These are phyloP conservation scores for Eremophila alpestris DNA, from an alignment of 2,797 vertebrate genomes.

Conservation along the genomic window DNA sequence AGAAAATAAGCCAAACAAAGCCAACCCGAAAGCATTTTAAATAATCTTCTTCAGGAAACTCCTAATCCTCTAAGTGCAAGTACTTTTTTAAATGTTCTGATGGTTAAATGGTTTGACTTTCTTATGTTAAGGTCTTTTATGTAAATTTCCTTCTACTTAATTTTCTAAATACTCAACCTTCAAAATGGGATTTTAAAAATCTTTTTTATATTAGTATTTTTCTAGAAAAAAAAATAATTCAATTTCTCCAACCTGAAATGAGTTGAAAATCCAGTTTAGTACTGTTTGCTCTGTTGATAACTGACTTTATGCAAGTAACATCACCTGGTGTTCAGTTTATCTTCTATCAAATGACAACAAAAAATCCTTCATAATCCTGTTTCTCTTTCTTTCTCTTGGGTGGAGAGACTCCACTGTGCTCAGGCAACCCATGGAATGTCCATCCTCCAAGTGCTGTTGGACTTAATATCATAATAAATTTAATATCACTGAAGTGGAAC, in stretches of 20 bases:
- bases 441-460: not conserved
- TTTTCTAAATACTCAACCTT: not conserved
- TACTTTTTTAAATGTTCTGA: not conserved
- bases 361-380: not conserved
- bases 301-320: not conserved
- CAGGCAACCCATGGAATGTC: not conserved
- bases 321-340: not conserved
- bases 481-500: not conserved
- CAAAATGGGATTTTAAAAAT: not conserved
- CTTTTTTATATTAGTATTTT: not conserved
- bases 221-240: not conserved
- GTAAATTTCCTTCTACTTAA: not conserved
- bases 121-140: not conserved
- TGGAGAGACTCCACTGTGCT: not conserved
- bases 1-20: rapidly evolving
- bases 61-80: not conserved
- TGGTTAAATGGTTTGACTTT: not conserved
- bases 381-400: not conserved
- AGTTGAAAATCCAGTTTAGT: not conserved
- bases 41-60: not conserved
- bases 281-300: not conserved
- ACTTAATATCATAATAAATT: not conserved
- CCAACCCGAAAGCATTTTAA: not conserved
- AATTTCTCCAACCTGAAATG: not conserved
- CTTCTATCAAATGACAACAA: not conserved